These are phyloP conservation scores for Eupithecia centaureata DNA, from an alignment of 2,888 invertebrate species.

Conservation along the genomic window DNA sequence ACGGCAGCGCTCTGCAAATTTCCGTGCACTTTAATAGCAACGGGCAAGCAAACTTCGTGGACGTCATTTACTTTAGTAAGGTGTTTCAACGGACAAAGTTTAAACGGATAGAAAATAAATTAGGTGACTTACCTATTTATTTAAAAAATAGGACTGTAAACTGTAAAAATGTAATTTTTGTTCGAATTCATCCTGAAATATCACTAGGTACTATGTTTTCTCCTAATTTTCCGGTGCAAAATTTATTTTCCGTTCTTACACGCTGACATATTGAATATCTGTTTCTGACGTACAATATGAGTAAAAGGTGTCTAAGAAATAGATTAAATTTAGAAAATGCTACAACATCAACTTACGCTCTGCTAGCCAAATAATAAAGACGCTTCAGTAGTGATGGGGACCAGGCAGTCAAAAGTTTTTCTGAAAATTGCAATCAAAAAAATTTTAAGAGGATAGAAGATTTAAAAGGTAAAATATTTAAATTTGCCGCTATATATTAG, in stretches of 20 bases:
- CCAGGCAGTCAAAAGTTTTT: too few relatives aligned
- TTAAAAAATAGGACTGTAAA: too few relatives aligned
- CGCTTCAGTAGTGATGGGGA: not conserved
- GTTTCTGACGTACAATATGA: slow-evolving; percentile 48
- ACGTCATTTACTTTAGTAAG: slow-evolving; percentile 39
- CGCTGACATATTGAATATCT: slow-evolving; percentile 57
- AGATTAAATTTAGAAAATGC: not conserved
- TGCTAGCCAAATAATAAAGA: not conserved
- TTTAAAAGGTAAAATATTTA: too few relatives aligned
- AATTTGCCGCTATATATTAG: too few relatives aligned
- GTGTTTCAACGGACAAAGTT: slow-evolving; percentile 35
- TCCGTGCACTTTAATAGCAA: slow-evolving; percentile 41
- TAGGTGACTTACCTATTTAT: too few relatives aligned
- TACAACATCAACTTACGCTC: not conserved
- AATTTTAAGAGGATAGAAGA: too few relatives aligned
- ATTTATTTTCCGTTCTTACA: slow-evolving; percentile 43
- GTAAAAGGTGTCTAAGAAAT: slow-evolving; percentile 2
- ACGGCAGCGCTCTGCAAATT: slow-evolving; percentile 39
- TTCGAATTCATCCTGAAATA: not conserved
- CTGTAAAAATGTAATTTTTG: too few relatives aligned
- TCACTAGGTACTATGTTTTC: slow-evolving; percentile 14
- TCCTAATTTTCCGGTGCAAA: slow-evolving; percentile 40
- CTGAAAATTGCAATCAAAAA: too few relatives aligned
- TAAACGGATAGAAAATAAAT: not conserved
- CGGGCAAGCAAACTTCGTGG: slow-evolving; percentile 40